Conservation (phyloP, 2,888 invertebrate genomes). For the Drosophila parthenogenetica region DNA sequence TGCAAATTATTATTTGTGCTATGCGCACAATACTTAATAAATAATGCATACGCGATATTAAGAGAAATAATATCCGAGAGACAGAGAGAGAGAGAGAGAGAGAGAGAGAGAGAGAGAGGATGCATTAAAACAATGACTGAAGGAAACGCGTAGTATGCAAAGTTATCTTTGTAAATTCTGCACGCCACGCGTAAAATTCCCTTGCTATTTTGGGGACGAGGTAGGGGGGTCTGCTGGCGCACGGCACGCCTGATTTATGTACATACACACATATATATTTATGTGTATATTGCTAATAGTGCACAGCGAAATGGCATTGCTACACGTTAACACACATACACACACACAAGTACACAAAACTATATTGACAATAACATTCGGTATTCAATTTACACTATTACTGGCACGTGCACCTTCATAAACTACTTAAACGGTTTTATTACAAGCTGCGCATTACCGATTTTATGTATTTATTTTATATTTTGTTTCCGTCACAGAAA, state of each 20-base stretch:
- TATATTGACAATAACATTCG: constrained; percentile 24
- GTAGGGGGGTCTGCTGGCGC: constrained; percentile 27
- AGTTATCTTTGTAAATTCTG: constrained; percentile 31
- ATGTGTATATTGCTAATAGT: constrained; percentile 34
- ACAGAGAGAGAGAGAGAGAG: no score
- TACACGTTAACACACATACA: constrained; percentile 34
- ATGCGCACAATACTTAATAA: constrained; percentile 28
- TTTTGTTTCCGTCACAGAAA: constrained; percentile 33
- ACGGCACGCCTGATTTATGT: constrained; percentile 46
- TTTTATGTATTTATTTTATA: constrained; percentile 52
- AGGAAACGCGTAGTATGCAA: constrained; percentile 20
- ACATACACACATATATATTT: not conserved
- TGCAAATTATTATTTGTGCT: constrained; percentile 42
- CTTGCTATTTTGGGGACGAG: constrained; percentile 22
- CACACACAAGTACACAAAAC: constrained; percentile 14
- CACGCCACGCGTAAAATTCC: constrained; percentile 52
- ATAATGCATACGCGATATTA: constrained; percentile 14
- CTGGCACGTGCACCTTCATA: constrained; percentile 41
- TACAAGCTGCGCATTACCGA: constrained; percentile 48
- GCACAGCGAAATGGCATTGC: constrained; percentile 36
- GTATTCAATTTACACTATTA: constrained; percentile 31
- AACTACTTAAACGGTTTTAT: constrained; percentile 35
- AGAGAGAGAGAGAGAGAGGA: no score
- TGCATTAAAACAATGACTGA: constrained; percentile 1
- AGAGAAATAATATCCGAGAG: no score